phyloP scores from a whole-genome alignment of 2,797 vertebrate genomes.

The Bucorvus abyssinicus region DNA sequence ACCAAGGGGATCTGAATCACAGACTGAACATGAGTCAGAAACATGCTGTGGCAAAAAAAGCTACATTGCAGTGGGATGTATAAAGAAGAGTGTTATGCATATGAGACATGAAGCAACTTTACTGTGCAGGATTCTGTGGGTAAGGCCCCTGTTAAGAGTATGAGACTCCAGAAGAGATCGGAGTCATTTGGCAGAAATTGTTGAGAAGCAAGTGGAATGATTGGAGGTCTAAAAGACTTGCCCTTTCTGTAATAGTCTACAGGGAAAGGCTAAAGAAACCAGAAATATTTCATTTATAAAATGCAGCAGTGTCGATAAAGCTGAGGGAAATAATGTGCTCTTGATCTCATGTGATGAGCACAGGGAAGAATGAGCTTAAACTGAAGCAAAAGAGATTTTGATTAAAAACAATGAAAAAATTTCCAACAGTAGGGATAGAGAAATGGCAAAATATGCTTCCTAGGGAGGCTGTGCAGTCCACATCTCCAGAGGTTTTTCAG shows the following conservation, averaged over 20 bases:
- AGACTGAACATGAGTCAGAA: not conserved
- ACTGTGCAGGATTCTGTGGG: not conserved
- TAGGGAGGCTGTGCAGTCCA: not conserved
- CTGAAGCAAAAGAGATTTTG: not conserved
- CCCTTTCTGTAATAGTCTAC: not conserved
- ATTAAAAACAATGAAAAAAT: not conserved
- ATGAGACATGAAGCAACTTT: not conserved
- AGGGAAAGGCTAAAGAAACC: not conserved
- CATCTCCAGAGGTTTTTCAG: not conserved
- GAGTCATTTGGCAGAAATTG: not conserved
- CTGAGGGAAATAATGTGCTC: not conserved
- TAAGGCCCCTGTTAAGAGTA: not conserved
- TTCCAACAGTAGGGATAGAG: not conserved
- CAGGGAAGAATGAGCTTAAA: conserved; percentile 2
- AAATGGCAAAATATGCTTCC: not conserved
- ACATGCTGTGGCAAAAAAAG: not conserved
- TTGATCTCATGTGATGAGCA: not conserved
- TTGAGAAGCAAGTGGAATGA: not conserved
- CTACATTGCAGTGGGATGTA: not conserved
- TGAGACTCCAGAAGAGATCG: not conserved
- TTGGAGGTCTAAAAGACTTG: not conserved
- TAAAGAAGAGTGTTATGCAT: not conserved
- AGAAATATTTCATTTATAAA: not conserved
- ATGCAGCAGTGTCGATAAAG: not conserved
- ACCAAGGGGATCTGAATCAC: not conserved